phyloP scores from a whole-genome alignment of 2,113 vertebrate species.

The Microcebus ravelobensis region DNA sequence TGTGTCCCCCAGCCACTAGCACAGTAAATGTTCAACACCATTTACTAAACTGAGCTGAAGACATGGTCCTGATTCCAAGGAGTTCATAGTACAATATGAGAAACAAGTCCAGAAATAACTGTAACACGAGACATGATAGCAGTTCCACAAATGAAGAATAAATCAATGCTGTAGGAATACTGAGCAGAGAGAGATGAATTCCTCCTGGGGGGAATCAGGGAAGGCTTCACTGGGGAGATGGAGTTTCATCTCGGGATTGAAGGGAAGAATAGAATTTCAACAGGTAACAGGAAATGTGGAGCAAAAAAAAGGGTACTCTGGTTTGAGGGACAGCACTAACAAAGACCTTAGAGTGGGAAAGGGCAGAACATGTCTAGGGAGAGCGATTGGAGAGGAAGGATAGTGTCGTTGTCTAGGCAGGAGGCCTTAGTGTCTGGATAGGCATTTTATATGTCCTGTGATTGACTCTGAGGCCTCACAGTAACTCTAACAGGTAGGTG shows the following conservation, averaged over 20 bases:
- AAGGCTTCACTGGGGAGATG: conserved; percentile 61
- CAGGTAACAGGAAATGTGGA: conserved; percentile 57
- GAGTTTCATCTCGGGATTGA: conserved; percentile 48
- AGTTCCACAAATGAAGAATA: conserved; percentile 40
- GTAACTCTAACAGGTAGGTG: background rate
- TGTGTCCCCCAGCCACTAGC: background rate
- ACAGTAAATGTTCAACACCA: background rate
- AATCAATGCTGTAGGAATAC: conserved; percentile 54
- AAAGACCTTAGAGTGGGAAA: background rate
- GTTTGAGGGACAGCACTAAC: background rate
- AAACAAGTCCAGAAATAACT: conserved; percentile 55
- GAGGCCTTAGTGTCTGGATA: background rate
- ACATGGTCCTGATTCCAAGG: background rate
- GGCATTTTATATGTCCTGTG: background rate
- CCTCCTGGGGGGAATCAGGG: conserved; percentile 31
- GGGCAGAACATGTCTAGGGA: background rate
- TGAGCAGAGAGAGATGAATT: conserved; percentile 46
- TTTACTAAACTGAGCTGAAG: conserved; percentile 8
- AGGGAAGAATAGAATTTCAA: conserved; percentile 55
- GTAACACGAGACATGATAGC: conserved; percentile 47
- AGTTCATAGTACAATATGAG: background rate
- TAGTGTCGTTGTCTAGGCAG: background rate
- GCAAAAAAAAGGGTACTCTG: background rate
- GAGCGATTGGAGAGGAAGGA: background rate
- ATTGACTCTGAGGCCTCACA: background rate